Base-by-base conservation (phyloP, 2,888 invertebrate genomes). In the Iphiclides podalirius region DNA sequence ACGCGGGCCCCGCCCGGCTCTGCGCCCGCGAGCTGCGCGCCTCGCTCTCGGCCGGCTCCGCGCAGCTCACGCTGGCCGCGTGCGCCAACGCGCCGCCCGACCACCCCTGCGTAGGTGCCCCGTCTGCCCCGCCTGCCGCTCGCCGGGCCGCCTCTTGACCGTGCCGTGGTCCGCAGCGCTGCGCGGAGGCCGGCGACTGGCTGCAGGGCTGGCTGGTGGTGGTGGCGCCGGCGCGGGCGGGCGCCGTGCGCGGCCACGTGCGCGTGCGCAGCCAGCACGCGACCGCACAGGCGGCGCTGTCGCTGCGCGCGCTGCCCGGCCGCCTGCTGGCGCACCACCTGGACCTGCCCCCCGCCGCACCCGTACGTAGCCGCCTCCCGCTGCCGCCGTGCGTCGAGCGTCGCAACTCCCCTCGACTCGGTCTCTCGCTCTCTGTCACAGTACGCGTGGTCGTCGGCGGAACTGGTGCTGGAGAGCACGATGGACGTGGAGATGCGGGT, bases 401-500 rank as follows among this genome's bases (percentile, higher is more conserved):
- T 28, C 15, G 17, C 17, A 34, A 11, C 6, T 12, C 9, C n/a
- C n/a, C n/a, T n/a, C 9, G 12, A 15, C 9, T 9, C 7, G 34
- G 16, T 4, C 17, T 15, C 13, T 16, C 12, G 34, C 3, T 33
- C n/a, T 12, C 42, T 50, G 44, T 53, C 46, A 39, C 70, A 77
- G 76, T 79, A 72, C 68, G 70, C 69, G 57, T 54, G 63, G 59
- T 56, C 89, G 41, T 67, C 94, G 56, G 95, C 94, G 64, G 93
- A 94, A 61, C 86, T 98, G 52, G 92, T 93, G 70, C 91, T 97
- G 55, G 93, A 95, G 67, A 97, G 95, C 64, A 93, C 93, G 3
- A 97, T 96, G 86, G 86, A 92, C 58, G 92, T 94, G 64, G 90
- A 92, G 42, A 95, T 98, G 94, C 92, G 92, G 57, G 93, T 97